These are phyloP conservation scores for Spodoptera litura DNA, from an alignment of 1,140 invertebrate species.

Conservation along the genomic window DNA sequence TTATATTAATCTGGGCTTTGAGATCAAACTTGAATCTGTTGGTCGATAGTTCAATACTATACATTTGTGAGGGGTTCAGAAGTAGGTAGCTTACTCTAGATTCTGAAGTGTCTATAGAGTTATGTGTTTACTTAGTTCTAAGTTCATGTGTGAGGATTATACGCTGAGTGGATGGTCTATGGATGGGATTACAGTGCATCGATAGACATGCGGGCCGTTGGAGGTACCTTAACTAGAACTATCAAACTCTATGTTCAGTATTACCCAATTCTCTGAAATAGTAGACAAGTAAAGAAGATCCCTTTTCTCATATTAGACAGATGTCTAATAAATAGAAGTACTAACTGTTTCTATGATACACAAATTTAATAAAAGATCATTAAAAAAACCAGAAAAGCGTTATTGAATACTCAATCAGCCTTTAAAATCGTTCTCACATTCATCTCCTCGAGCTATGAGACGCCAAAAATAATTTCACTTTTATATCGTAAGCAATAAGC, in stretches of 20 bases:
- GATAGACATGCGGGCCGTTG: conserved; percentile 27
- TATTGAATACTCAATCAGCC: neutral
- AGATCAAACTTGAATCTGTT: too few species aligned
- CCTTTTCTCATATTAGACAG: too few species aligned
- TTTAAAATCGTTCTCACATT: neutral
- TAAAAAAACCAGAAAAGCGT: neutral
- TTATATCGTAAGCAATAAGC: neutral
- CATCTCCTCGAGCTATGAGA: neutral
- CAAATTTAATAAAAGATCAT: neutral
- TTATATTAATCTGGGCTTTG: too few species aligned
- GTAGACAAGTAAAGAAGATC: too few species aligned
- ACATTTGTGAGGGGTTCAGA: neutral
- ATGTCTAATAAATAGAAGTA: too few species aligned
- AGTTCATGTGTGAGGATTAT: conserved; percentile 20
- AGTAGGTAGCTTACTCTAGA: too few species aligned
- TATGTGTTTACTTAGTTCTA: neutral
- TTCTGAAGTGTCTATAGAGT: neutral
- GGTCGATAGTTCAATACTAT: too few species aligned
- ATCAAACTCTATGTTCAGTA: neutral
- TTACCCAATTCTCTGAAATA: neutral
- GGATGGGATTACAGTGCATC: conserved; percentile 14
- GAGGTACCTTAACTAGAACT: neutral
- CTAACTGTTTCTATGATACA: too few species aligned
- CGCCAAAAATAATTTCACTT: neutral
- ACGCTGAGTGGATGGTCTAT: conserved; percentile 31